Evolutionary conservation across 2,797 vertebrate species (phyloP).

Genomic region (Malacoctenus gilli): DNA sequence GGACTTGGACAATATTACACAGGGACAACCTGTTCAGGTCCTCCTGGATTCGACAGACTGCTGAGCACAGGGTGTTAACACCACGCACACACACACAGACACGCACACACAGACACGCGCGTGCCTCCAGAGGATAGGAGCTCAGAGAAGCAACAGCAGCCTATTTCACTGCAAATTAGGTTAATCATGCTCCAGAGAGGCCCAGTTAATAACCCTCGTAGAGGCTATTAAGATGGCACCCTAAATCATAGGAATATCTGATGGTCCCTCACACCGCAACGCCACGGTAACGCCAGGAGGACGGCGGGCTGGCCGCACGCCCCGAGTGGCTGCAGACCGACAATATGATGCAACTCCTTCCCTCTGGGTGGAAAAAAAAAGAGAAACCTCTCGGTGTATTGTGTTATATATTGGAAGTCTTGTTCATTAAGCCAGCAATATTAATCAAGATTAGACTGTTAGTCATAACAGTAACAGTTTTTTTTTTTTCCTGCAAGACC

Average conservation of each 20-base stretch:
- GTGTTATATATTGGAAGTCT: constrained; percentile 14
- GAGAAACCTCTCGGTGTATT: constrained; percentile 8
- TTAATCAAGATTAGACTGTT: constrained; percentile 35
- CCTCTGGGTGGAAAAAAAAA: constrained; percentile 13
- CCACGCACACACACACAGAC: constrained; percentile 17
- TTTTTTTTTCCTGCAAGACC: constrained; percentile 3
- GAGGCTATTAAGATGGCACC: constrained; percentile 76
- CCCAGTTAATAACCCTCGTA: constrained; percentile 76
- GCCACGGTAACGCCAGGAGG: no score
- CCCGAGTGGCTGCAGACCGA: constrained; percentile 10
- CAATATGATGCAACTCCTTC: constrained; percentile 23
- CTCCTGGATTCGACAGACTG: constrained; percentile 64
- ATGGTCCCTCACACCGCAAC: constrained; percentile 43
- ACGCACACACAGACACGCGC: constrained; percentile 22
- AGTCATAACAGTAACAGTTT: constrained; percentile 16
- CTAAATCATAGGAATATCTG: constrained; percentile 71
- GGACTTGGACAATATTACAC: constrained; percentile 41
- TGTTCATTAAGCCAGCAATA: constrained; percentile 42
- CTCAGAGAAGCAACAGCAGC: constrained; percentile 72
- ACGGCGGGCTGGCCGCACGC: constrained; percentile 12
- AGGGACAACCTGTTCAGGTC: constrained; percentile 60
- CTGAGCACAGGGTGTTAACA: constrained; percentile 63
- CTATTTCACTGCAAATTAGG: constrained; percentile 79
- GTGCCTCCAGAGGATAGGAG: constrained; percentile 64
- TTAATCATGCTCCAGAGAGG: constrained; percentile 78